Evolutionary conservation across 2,113 vertebrate genomes (phyloP), one percentile per base, ranked within the genome.

Genomic region (Procavia capensis): DNA sequence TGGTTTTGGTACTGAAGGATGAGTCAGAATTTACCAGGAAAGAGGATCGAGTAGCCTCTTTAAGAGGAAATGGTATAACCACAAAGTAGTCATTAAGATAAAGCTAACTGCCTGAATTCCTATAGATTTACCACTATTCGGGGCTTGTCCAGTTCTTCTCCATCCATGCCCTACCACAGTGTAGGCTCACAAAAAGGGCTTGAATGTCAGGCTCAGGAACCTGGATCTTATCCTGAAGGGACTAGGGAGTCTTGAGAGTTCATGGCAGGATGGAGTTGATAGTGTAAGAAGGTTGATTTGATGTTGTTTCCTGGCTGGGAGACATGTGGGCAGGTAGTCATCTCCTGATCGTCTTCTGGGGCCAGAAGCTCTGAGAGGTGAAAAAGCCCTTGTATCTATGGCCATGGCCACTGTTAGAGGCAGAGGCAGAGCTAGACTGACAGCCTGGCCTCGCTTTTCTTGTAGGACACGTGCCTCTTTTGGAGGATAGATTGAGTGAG

Each of bases 1-100:
- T n/a, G n/a, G n/a, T n/a, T n/a, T n/a, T n/a, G n/a, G n/a, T n/a
- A n/a, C 29, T 54, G 75, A 63, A 80, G 85, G 81, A 54, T 78
- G 88, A 95, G 94, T 92, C 61, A 54, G 79, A 88, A 64, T 47
- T 81, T 66, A 13, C 63, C 83, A 75, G 68, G n/a, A 92, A 66
- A 92, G 79, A 88, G 78, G 61, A 95, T 75, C 19, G 31, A 88
- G 27, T 61, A 81, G 17, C 59, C 72, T 39, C 84, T 88, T 85
- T 34, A 16, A 41, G 70, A 25, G 88, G 66, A 94, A 43, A 87
- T 41, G 61, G 61, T 9, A 3, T 72, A 61, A 31, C 66, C 70
- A 5, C 61, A 81, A 75, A 25, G 34, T 47, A 57, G 64, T 6
- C 1, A 57, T 39, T 27, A 47, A 82, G 75, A 72, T 83, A 43